phyloP scores from a whole-genome alignment of 2,113 vertebrate species.

The Scophthalmus maximus region DNA sequence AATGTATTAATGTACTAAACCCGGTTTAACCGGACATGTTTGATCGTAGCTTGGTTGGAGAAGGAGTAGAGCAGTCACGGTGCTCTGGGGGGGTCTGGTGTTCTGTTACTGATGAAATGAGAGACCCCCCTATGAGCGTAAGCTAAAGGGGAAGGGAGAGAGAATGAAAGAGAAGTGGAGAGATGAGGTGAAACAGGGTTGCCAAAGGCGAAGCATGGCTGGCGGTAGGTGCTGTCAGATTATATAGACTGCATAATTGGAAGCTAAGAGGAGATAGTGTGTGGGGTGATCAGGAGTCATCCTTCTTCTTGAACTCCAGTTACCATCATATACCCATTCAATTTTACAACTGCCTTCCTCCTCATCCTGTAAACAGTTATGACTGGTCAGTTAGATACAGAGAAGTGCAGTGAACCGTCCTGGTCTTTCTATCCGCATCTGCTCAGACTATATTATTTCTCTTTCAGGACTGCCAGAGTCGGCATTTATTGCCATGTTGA shows the following conservation, averaged over 20 bases:
- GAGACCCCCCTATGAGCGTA: slow-evolving; percentile 12
- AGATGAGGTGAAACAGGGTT: slow-evolving; percentile 22
- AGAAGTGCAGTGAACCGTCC: slow-evolving; percentile 18
- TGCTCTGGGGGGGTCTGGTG: slow-evolving; percentile 27
- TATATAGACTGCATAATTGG: slow-evolving; percentile 57
- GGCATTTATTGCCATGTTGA: slow-evolving; percentile 32
- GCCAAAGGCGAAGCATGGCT: slow-evolving; percentile 17
- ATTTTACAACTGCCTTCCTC: slow-evolving; percentile 23
- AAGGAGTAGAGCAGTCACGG: neutral
- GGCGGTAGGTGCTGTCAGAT: slow-evolving; percentile 47
- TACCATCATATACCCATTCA: slow-evolving; percentile 36
- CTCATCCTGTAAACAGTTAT: slow-evolving; percentile 26
- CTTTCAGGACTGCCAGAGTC: slow-evolving; percentile 29
- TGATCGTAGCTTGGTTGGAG: neutral
- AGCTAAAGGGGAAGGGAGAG: neutral
- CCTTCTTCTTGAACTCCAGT: slow-evolving; percentile 37
- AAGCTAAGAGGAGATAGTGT: slow-evolving; percentile 33
- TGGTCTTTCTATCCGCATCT: slow-evolving; percentile 14
- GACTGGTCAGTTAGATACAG: slow-evolving; percentile 18
- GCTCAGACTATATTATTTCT: slow-evolving; percentile 33
- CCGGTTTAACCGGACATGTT: too few relatives aligned
- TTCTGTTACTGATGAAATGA: neutral
- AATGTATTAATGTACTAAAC: too few relatives aligned
- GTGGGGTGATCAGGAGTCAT: slow-evolving; percentile 40
- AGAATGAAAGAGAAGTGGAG: slow-evolving; percentile 21